Evolutionary conservation across 37 sponge, comb jelly and placozoan genomes (phyloP).

Genomic region (Cliona cf. orientalis): DNA sequence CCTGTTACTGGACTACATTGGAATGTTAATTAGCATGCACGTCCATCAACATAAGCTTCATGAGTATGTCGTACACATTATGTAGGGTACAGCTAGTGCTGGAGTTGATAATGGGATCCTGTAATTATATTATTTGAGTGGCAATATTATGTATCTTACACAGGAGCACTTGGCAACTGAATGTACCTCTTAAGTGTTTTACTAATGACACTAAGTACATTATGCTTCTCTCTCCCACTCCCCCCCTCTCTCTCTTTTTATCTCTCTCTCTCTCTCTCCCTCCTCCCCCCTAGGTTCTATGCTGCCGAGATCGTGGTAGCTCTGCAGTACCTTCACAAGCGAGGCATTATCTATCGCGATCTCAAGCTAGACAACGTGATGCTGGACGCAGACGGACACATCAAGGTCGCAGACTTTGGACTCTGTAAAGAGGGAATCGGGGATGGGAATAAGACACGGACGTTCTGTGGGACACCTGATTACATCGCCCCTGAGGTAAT

Average conservation of each 20-base stretch:
- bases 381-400: constrained; percentile 92
- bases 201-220: background rate
- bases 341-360: constrained; percentile 92
- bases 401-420: constrained; percentile 99
- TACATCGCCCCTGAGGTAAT: constrained; percentile 99
- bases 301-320: constrained; percentile 92
- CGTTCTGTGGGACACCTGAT: constrained; percentile 99
- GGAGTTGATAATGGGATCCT: too few species aligned
- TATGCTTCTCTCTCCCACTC: background rate
- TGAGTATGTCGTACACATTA: too few species aligned
- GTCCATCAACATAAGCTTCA: too few species aligned
- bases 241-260: constrained; percentile 4
- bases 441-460: constrained; percentile 80
- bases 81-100: too few species aligned
- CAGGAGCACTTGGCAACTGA: too few species aligned
- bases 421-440: constrained; percentile 95
- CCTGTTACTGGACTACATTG: too few species aligned
- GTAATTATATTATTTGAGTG: too few species aligned
- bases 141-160: too few species aligned
- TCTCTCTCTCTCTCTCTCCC: too few species aligned
- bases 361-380: constrained; percentile 97
- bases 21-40: too few species aligned
- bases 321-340: constrained; percentile 76
- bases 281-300: constrained; percentile 76
- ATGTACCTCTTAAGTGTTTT: background rate